Evolutionary conservation across 2,888 invertebrate species (phyloP).

Genomic region (Disparrhopalites patrizii): DNA sequence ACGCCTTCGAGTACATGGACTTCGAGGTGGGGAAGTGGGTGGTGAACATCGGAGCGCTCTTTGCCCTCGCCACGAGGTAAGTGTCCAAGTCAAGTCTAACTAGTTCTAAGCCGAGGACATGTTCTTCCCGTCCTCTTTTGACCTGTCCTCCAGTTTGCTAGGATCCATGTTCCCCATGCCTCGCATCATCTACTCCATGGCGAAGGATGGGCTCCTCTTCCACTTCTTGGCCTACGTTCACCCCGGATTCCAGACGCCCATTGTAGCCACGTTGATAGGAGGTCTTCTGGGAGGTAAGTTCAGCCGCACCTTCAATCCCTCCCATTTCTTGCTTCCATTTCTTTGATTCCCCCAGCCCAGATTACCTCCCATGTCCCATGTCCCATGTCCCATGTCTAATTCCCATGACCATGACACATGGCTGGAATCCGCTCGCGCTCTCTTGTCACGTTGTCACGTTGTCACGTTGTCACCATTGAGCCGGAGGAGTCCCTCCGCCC

Average conservation of each 20-base stretch:
- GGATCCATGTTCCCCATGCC: conserved; percentile 88
- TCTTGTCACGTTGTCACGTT: too few relatives aligned
- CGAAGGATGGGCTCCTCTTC: conserved; percentile 71
- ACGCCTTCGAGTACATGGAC: conserved; percentile 54
- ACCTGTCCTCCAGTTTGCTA: conserved; percentile 54
- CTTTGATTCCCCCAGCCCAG: too few relatives aligned
- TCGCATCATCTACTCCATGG: conserved; percentile 85
- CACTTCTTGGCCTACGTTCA: conserved; percentile 62
- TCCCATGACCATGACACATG: too few relatives aligned
- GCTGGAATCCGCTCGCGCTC: too few relatives aligned
- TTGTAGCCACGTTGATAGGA: conserved; percentile 69
- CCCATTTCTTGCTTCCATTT: too few relatives aligned
- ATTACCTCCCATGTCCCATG: too few relatives aligned
- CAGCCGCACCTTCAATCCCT: too few relatives aligned
- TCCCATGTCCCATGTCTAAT: too few relatives aligned
- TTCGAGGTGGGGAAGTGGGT: conserved; percentile 55
- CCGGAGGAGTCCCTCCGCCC: too few relatives aligned
- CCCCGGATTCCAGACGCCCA: conserved; percentile 69
- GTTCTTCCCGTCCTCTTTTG: background rate
- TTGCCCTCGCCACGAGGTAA: conserved; percentile 2
- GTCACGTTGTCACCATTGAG: too few relatives aligned
- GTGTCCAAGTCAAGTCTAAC: background rate
- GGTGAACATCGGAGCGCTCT: conserved; percentile 56
- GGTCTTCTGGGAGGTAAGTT: conserved; percentile 65
- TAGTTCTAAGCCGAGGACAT: background rate